Conservation (phyloP, 2,113 vertebrate species). For the Sturnira hondurensis region DNA sequence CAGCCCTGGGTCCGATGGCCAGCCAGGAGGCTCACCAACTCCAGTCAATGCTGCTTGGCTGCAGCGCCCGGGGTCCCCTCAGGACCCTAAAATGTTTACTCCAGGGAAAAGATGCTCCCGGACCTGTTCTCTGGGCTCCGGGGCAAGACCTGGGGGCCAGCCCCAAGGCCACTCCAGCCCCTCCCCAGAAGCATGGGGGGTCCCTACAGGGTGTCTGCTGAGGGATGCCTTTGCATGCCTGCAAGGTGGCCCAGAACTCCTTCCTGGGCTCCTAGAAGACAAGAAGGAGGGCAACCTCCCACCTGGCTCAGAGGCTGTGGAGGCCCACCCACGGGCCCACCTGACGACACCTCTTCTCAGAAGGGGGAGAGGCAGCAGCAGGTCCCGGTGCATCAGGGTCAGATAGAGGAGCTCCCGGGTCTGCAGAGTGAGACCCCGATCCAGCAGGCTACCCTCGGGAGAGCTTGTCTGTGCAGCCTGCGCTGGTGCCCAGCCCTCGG, state of each 20-base stretch:
- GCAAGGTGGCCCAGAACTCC: too few species aligned
- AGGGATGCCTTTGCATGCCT: not conserved
- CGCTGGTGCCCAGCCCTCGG: not conserved
- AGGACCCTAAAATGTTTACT: not conserved
- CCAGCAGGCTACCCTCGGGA: not conserved
- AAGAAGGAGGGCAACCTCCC: not conserved
- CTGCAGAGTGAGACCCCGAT: not conserved
- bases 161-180: accelerated
- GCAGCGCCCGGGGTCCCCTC: not conserved
- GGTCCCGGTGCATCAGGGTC: not conserved
- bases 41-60: too few species aligned
- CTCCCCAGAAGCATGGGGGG: too few species aligned
- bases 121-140: not conserved
- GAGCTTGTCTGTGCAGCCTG: not conserved
- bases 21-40: too few species aligned
- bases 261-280: not conserved
- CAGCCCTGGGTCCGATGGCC: accelerated
- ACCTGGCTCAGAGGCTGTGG: not conserved
- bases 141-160: not conserved
- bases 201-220: not conserved
- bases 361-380: not conserved
- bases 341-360: not conserved
- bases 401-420: not conserved
- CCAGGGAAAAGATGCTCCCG: not conserved
- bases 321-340: not conserved